phyloP scores from a whole-genome alignment of 2,888 invertebrate species.

The Pteria penguin region DNA sequence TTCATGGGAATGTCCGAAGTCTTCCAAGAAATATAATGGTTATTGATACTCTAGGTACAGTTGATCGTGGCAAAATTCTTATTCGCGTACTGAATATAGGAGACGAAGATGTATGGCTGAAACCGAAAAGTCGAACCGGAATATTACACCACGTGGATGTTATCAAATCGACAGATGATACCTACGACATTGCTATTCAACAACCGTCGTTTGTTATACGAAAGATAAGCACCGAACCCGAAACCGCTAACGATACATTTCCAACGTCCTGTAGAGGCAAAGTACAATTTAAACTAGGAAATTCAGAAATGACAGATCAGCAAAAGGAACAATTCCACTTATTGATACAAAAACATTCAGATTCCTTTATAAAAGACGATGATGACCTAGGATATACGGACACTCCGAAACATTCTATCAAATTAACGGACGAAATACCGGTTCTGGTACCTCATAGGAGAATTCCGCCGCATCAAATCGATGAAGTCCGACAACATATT shows the following conservation, averaged over 20 bases:
- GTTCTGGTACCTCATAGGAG: too few species aligned
- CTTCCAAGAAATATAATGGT: not conserved
- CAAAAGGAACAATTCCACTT: not conserved
- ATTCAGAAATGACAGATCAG: not conserved
- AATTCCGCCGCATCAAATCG: slow-evolving; percentile 35
- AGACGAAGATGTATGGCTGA: not conserved
- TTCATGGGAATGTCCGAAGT: not conserved
- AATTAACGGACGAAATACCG: slow-evolving; percentile 23
- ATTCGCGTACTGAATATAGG: not conserved
- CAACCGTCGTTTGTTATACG: too few species aligned
- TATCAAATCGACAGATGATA: slow-evolving; percentile 1
- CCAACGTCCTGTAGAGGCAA: not conserved
- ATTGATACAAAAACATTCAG: too few species aligned
- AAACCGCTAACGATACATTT: not conserved
- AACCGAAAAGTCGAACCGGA: too few species aligned
- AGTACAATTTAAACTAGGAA: not conserved
- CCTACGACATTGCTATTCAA: too few species aligned
- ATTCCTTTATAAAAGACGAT: slow-evolving; percentile 5
- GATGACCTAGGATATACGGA: slow-evolving; percentile 40
- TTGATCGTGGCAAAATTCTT: not conserved
- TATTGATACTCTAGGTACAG: not conserved
- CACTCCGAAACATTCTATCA: slow-evolving; percentile 32
- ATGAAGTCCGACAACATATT: slow-evolving; percentile 46
- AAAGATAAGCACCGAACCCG: too few species aligned
- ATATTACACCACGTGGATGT: slow-evolving; percentile 15